phyloP scores from a whole-genome alignment of 2,113 vertebrate genomes.

The Atherinomorus stipes region DNA sequence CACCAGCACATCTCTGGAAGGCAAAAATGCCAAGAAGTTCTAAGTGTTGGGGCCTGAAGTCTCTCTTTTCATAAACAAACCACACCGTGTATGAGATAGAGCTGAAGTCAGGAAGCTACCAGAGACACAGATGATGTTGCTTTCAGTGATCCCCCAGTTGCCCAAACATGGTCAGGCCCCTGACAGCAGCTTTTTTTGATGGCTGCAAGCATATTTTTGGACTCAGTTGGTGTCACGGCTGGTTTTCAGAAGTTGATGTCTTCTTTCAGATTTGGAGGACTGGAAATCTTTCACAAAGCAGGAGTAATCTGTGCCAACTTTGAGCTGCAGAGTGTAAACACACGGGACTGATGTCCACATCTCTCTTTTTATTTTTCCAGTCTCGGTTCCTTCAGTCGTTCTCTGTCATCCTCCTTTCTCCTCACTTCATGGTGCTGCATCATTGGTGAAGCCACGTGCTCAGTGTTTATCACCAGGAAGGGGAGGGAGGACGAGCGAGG shows the following conservation, averaged over 20 bases:
- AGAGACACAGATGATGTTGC: slow-evolving; percentile 10
- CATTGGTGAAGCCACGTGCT: slow-evolving; percentile 81
- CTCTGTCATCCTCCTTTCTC: slow-evolving; percentile 1
- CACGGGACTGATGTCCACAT: background rate
- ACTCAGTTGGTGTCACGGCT: slow-evolving; percentile 13
- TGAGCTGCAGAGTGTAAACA: slow-evolving; percentile 24
- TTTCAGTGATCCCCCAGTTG: slow-evolving; percentile 26
- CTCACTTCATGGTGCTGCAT: slow-evolving; percentile 69
- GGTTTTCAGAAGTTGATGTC: background rate
- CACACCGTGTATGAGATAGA: background rate
- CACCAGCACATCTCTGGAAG: background rate
- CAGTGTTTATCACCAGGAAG: slow-evolving; percentile 83
- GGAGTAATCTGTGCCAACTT: slow-evolving; percentile 4
- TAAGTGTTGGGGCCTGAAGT: background rate
- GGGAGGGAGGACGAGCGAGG: slow-evolving; percentile 55
- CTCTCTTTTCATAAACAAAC: slow-evolving; percentile 8
- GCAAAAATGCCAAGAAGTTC: background rate
- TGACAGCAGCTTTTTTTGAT: slow-evolving; percentile 12
- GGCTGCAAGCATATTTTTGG: background rate
- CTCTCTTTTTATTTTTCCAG: background rate
- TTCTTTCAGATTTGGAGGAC: slow-evolving; percentile 8
- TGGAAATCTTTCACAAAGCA: slow-evolving; percentile 8
- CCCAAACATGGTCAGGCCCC: slow-evolving; percentile 40
- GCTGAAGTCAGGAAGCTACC: background rate
- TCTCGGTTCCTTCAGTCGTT: background rate